Base-by-base conservation (phyloP, 2,888 invertebrate genomes). In the Drosophila formosana region DNA sequence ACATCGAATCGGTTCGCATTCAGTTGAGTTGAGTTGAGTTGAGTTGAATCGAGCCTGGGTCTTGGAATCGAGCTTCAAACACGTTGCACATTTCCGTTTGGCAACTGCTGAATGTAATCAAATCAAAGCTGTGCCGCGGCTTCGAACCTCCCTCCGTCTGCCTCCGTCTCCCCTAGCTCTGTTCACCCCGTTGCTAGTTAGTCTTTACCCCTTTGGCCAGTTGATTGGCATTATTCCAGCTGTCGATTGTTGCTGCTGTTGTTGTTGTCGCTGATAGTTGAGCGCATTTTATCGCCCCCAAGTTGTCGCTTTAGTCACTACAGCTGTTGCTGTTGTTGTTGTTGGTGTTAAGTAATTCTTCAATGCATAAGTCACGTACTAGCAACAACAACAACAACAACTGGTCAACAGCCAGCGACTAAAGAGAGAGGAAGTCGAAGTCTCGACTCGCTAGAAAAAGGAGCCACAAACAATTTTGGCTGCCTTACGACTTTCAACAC, bases 361-460 rank as follows among this genome's bases (percentile, higher is more conserved):
- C 67, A 51, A 74, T 60, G 62, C 83, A 82, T 69, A 83, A 82
- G 82, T 83, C 82, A 83, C 86, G 86, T 83, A 83, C 80, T 66
- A 69, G 47, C 52, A 53, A 60, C 67, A 66, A 72, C 69, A 64
- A 66, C 68, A 58, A 58, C 55, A 32, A 47, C 32, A 25, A 52
- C 41, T 60, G 72, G 61, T 47, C 47, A 13, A 18, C 18, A 13
- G 49, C 57, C 64, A 69, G 45, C 49, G 26, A n/a, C 26, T 26
- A 45, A 30, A 46, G 28, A 25, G 39, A 25, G 46, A 52, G 58
- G 34, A n/a, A 53, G 25, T 7, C 18, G 11, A 18, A 25, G 43
- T 43, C 53, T 56, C 46, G 37, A 4, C 4, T 50, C 11, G 25
- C 3, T n/a, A 28, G 25, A 45, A 41, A 34, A 56, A 67, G 63